These are phyloP conservation scores for Eudasyphora cyanicolor DNA, from an alignment of 2,888 invertebrate genomes.

Conservation along the genomic window DNA sequence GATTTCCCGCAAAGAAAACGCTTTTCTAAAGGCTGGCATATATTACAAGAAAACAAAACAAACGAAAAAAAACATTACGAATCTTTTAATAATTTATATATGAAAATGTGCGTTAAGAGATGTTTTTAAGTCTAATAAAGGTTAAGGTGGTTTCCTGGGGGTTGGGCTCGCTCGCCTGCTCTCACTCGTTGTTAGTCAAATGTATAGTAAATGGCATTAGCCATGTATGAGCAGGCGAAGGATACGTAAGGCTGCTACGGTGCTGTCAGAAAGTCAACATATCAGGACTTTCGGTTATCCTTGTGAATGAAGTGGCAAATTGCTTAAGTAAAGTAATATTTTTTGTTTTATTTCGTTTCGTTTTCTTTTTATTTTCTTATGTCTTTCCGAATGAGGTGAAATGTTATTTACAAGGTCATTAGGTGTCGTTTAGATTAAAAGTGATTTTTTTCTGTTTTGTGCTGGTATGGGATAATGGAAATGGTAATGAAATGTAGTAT, in stretches of 20 bases:
- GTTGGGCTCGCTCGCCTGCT: too few species aligned
- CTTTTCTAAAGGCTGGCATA: slow-evolving; percentile 27
- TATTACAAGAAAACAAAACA: slow-evolving; percentile 1
- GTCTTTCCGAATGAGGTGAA: slow-evolving; percentile 53
- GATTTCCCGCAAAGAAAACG: background rate
- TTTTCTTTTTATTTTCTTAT: too few species aligned
- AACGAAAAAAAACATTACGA: slow-evolving; percentile 59
- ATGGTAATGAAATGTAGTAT: background rate
- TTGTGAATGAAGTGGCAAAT: slow-evolving; percentile 42
- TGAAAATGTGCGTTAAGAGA: slow-evolving; percentile 78
- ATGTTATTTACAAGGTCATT: slow-evolving; percentile 63
- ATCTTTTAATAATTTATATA: slow-evolving; percentile 76
- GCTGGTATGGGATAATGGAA: background rate
- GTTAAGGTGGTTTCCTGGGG: slow-evolving; percentile 15
- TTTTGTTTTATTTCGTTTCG: slow-evolving; percentile 10
- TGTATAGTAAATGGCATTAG: too few species aligned
- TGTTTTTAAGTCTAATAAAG: slow-evolving; percentile 57
- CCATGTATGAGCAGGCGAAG: too few species aligned
- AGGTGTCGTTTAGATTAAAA: slow-evolving; percentile 8
- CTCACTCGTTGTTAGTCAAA: too few species aligned
- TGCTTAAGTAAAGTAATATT: slow-evolving; percentile 40
- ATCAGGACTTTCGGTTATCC: slow-evolving; percentile 13
- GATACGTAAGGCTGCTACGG: background rate
- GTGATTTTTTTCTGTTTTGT: background rate
- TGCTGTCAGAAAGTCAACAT: background rate